These are phyloP conservation scores for Addax nasomaculatus DNA, from an alignment of 2,113 vertebrate genomes.

Conservation along the genomic window DNA sequence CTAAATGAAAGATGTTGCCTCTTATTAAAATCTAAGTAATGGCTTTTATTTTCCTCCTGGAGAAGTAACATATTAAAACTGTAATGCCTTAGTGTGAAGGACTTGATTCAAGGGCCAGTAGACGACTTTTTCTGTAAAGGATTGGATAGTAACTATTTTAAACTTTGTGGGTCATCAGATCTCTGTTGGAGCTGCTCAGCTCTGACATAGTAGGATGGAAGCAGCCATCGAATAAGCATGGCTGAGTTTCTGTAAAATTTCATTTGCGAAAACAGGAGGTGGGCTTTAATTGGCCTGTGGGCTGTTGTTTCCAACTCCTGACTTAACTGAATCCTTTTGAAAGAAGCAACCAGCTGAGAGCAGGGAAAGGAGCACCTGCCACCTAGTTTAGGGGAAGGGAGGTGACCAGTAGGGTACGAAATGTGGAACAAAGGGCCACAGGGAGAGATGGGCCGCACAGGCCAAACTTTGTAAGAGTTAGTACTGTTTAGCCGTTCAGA, in stretches of 20 bases:
- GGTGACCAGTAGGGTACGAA: neutral
- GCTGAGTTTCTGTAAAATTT: neutral
- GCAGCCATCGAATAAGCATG: neutral
- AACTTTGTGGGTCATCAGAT: neutral
- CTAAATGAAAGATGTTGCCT: slow-evolving; percentile 30
- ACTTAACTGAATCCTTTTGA: neutral
- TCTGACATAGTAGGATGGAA: neutral
- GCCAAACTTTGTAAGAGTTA: neutral
- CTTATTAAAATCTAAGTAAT: slow-evolving; percentile 38
- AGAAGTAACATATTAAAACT: slow-evolving; percentile 21
- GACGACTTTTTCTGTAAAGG: neutral
- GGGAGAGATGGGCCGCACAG: neutral
- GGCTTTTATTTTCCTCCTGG: neutral
- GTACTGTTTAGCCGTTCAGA: neutral
- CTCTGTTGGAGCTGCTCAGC: neutral
- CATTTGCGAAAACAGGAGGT: neutral
- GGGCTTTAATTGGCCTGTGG: neutral
- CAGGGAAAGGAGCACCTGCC: neutral
- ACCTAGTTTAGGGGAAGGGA: neutral
- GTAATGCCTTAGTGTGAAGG: neutral
- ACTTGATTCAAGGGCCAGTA: neutral
- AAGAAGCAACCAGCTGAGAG: neutral
- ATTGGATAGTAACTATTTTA: neutral
- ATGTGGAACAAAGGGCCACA: neutral
- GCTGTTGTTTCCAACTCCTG: neutral